Base-by-base conservation (phyloP, 2,113 vertebrate genomes). In the Saccopteryx bilineata region DNA sequence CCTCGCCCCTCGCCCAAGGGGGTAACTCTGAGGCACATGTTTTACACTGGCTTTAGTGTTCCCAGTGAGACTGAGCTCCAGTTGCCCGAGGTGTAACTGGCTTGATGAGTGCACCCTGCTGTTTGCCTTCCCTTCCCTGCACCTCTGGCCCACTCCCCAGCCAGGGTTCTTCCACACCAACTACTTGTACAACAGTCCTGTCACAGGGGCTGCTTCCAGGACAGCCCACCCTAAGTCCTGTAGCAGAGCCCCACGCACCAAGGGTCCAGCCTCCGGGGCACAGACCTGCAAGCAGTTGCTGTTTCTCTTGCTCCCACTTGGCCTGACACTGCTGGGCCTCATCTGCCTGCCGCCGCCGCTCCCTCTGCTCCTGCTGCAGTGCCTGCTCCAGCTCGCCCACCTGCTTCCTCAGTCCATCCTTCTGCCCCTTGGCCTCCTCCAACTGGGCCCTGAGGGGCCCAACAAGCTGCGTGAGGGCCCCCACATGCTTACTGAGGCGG, bases 401-500 rank as follows among this genome's bases (percentile, higher is more conserved):
- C 96, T 98, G 98, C 68, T 95, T 94, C 94, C 12, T 98, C 86
- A 99, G 98, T 74, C 93, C 48, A 0, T 98, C 97, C 81, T 97
- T 98, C 94, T 99, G 98, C 13, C 93, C 94, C 91, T 98, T 97
- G 0, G 98, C 96, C 7, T 97, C 97, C 15, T 96, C 97, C 85
- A 99, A 97, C 93, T 98, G 98, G 0, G 98, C 96, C 87, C 97
- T 98, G 23, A 99, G 93, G 3, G 99, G 98, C 63, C 98, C 96
- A 2, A 99, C 48, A 1, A 98, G 98, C 90, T 98, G 97, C 50
- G 98, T 97, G 89, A 99, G 98, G 90, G 98, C 96, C 26, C 96
- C 96, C n/a, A 99, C 94, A n/a, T 99, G 99, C 89, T 99, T 99
- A 21, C 65, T 97, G 92, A 99, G 98, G 0, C 98, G 97, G 0